Conservation (phyloP, 1,140 invertebrate genomes). For the Phthorimaea operculella region DNA sequence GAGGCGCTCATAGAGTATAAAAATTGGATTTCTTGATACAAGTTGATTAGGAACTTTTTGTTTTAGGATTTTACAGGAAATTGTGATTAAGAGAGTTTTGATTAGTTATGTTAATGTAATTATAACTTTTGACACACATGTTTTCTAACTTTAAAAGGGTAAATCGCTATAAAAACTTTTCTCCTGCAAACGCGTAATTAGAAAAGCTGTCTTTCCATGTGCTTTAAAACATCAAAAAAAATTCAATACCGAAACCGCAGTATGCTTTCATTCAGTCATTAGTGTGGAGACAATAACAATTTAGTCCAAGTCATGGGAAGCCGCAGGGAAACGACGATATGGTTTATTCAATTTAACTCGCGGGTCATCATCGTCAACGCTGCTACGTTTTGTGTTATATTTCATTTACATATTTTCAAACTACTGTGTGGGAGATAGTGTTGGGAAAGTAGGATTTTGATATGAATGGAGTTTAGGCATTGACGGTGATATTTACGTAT, state of each 20-base stretch:
- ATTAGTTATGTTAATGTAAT: slow-evolving; percentile 2
- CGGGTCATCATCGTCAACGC: slow-evolving; percentile 18
- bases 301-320: slow-evolving; percentile 14
- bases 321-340: slow-evolving; percentile 27
- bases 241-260: background rate
- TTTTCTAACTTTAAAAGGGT: too few species aligned
- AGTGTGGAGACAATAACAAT: background rate
- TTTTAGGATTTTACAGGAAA: slow-evolving; percentile 20
- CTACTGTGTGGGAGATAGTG: background rate
- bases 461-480: too few species aligned
- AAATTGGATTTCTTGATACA: slow-evolving; percentile 3
- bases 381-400: background rate
- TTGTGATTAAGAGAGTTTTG: slow-evolving; percentile 1
- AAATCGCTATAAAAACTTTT: too few species aligned
- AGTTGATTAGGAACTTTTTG: slow-evolving; percentile 19
- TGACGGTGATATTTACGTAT: too few species aligned
- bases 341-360: slow-evolving; percentile 39
- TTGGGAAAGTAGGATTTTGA: too few species aligned
- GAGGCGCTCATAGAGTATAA: slow-evolving; percentile 18
- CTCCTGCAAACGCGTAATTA: too few species aligned
- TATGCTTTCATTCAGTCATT: background rate
- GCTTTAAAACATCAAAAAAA: too few species aligned
- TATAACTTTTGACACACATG: background rate
- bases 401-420: background rate
- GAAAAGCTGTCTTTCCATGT: too few species aligned